Evolutionary conservation across 1,140 invertebrate species (phyloP).

Genomic region (Caenorhabditis briggsae): DNA sequence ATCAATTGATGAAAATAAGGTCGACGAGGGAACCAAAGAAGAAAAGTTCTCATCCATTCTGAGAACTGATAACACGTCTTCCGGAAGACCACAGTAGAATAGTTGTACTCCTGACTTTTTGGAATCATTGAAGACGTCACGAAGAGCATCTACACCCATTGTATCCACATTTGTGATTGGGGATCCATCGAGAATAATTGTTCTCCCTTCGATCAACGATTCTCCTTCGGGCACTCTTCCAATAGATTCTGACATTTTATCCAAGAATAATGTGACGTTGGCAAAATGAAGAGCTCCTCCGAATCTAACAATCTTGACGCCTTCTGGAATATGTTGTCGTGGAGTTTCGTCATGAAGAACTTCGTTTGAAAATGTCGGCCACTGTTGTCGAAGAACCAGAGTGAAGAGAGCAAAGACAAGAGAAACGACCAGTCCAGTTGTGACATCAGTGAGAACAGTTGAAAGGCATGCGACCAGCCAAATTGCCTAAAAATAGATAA

Average conservation of each 20-base stretch:
- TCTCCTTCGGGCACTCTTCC: conserved; percentile 4
- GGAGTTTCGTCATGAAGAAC: conserved; percentile 57
- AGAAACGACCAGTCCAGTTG: conserved; percentile 80
- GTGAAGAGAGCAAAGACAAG: conserved; percentile 80
- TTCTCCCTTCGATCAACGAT: conserved; percentile 13
- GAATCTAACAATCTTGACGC: conserved; percentile 60
- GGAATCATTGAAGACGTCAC: conserved; percentile 53
- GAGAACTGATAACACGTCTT: conserved; percentile 33
- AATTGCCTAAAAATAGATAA: conserved; percentile 78
- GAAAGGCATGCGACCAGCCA: conserved; percentile 81
- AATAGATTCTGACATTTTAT: conserved; percentile 64
- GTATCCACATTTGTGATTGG: conserved; percentile 67
- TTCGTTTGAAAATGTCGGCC: conserved; percentile 60
- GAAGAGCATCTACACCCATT: conserved; percentile 70
- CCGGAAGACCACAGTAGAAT: conserved; percentile 25
- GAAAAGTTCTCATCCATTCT: conserved; percentile 28
- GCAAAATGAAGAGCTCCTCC: conserved; percentile 70
- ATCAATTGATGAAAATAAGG: conserved; percentile 30
- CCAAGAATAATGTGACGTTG: conserved; percentile 68
- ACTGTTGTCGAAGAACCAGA: conserved; percentile 79
- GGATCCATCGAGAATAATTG: conserved; percentile 65
- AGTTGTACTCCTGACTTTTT: conserved; percentile 4
- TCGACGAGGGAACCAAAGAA: neutral
- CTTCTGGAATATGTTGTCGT: conserved; percentile 53
- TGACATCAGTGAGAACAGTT: conserved; percentile 81